Percentiles rank a stretch among this genome's conserved stretches.
These are phyloP conservation scores for Drosophila tsacasi DNA, from an alignment of 1,140 invertebrate genomes.

Conservation along the genomic window DNA sequence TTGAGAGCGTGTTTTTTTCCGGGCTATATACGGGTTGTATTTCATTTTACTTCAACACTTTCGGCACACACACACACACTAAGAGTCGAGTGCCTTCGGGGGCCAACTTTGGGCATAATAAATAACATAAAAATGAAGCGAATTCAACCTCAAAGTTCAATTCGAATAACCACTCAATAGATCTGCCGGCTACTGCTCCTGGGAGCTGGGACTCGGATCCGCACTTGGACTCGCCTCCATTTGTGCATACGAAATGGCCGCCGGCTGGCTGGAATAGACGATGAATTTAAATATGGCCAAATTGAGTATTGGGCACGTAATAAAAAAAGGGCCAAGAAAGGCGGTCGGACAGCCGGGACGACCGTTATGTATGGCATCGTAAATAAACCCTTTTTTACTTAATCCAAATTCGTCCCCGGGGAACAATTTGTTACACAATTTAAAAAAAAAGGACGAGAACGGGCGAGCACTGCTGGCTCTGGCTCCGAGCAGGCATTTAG, in stretches of 20 bases:
- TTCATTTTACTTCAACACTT: slow-evolving; percentile 67
- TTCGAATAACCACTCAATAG: slow-evolving; percentile 82
- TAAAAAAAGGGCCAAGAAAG: slow-evolving; percentile 64
- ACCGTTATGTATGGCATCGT: slow-evolving; percentile 81
- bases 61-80: slow-evolving; percentile 1
- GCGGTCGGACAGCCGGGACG: slow-evolving; percentile 37
- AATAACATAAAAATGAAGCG: slow-evolving; percentile 83
- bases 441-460: slow-evolving; percentile 59
- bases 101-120: slow-evolving; percentile 60
- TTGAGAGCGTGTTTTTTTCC: slow-evolving; percentile 12
- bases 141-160: slow-evolving; percentile 82
- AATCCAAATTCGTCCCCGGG: slow-evolving; percentile 83
- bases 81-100: slow-evolving; percentile 22
- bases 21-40: slow-evolving; percentile 28
- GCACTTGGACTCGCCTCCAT: slow-evolving; percentile 22
- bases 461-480: slow-evolving; percentile 29
- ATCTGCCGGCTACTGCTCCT: slow-evolving; percentile 56
- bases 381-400: slow-evolving; percentile 84
- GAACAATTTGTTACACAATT: slow-evolving; percentile 84
- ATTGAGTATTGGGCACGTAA: slow-evolving; percentile 84
- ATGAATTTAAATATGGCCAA: slow-evolving; percentile 84
- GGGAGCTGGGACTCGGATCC: slow-evolving; percentile 34
- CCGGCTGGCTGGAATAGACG: slow-evolving; percentile 77
- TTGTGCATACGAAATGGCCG: slow-evolving; percentile 78
- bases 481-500: slow-evolving; percentile 52